Base-by-base conservation (phyloP, 2,113 vertebrate genomes). In the Hippocampus comes region DNA sequence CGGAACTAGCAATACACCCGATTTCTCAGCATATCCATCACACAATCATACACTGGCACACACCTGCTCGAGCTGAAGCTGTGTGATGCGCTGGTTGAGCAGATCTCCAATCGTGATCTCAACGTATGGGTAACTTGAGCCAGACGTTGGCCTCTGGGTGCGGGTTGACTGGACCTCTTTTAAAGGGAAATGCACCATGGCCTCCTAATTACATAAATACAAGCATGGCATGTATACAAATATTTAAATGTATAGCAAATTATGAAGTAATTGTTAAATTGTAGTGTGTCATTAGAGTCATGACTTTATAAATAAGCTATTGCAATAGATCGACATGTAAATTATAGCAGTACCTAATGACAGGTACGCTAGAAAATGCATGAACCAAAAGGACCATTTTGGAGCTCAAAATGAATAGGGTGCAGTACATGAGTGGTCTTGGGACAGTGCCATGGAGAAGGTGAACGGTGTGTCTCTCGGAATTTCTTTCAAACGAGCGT, bases 31-130 rank as follows among this genome's bases (percentile, higher is more conserved):
- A 42, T 42, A 4, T 17, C 51, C 71, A 38, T 46, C 43, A 60
- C 67, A 73, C 53, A 43, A 27, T 27, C 9, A 42, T 23, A 46
- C 55, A 73, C 56, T 18, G 55, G 10, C 41, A 79, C 59, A 10
- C 25, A 98, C 97, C 95, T 98, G 97, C 74, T 98, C 95, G 60
- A 98, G 92, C 80, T 98, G 97, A 64, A 99, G 93, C 87, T 99
- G 97, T 61, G 93, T 95, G 85, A 96, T 91, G 25, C 91, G 88
- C 82, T 95, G 96, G 34, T 94, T 91, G 17, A 93, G 91, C 82
- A 95, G 80, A 71, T 97, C 94, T 25, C 97, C 97, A 77, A 98
- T 82, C 0, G 90, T 90, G 66, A 99, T 94, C 85, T 99, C 96
- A 76, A 98, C 96, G 0, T 99, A 99, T 0, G 97, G 97, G 66